Conservation (phyloP, 2,113 vertebrate genomes). For the Poecile atricapillus region DNA sequence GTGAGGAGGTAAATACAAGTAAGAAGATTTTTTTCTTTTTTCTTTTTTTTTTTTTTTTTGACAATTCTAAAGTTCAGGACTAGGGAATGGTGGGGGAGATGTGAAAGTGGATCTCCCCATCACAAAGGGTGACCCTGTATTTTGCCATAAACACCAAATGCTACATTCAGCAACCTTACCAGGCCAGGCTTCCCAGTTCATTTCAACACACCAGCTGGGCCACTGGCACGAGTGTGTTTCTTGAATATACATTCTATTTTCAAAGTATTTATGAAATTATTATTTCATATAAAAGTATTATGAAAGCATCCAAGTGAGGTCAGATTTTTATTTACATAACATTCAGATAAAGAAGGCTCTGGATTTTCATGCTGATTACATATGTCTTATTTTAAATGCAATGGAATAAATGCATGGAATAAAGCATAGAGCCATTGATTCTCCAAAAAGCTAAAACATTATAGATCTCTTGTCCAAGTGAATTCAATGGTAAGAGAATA, state of each 20-base stretch:
- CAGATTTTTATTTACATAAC: not conserved
- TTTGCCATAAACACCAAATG: not conserved
- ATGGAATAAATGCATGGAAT: not conserved
- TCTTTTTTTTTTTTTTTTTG: not conserved
- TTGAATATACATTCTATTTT: not conserved
- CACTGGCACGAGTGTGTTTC: not conserved
- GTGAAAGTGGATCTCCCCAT: not conserved
- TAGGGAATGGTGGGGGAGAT: rapidly evolving
- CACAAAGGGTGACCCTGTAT: not conserved
- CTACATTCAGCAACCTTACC: not conserved
- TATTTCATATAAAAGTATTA: too few species aligned
- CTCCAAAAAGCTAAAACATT: not conserved
- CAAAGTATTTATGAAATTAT: too few species aligned
- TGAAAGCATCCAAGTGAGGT: not conserved
- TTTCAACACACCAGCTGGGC: not conserved
- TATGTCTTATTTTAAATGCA: not conserved
- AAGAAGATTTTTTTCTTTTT: not conserved
- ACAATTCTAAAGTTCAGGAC: not conserved
- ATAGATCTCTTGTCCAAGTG: not conserved
- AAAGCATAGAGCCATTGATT: not conserved
- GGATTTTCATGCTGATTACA: not conserved
- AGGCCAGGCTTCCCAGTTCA: rapidly evolving
- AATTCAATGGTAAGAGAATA: not conserved
- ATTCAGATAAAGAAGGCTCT: not conserved
- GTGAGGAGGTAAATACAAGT: not conserved